These are phyloP conservation scores for Eremophila alpestris DNA, from an alignment of 2,797 vertebrate species.

Conservation along the genomic window DNA sequence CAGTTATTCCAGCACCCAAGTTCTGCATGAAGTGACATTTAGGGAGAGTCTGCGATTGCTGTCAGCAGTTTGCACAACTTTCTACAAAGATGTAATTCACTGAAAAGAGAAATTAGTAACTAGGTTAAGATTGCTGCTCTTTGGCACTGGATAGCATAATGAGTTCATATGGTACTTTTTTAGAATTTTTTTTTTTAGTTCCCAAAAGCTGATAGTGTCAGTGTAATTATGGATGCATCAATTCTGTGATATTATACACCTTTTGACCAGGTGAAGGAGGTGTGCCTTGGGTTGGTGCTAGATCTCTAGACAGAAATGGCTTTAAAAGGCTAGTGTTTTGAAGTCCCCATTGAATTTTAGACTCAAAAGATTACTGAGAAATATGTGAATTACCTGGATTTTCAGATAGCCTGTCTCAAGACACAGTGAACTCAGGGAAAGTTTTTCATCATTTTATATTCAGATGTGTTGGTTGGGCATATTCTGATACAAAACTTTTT, in stretches of 20 bases:
- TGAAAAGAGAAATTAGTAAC: neutral
- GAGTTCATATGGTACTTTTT: neutral
- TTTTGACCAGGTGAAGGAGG: neutral
- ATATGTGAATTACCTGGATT: neutral
- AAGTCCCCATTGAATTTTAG: neutral
- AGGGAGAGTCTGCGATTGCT: neutral
- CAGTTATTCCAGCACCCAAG: neutral
- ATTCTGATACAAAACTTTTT: neutral
- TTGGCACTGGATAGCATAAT: neutral
- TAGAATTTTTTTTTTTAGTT: neutral
- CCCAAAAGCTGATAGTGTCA: neutral
- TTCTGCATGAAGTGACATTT: neutral
- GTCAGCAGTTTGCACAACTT: neutral
- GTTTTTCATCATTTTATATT: neutral
- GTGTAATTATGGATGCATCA: neutral
- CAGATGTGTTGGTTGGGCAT: neutral
- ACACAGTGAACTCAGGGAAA: neutral
- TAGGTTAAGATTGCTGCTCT: neutral
- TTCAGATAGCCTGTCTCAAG: neutral
- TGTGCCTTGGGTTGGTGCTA: neutral
- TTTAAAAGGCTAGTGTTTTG: neutral
- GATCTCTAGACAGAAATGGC: neutral
- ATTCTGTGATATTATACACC: neutral
- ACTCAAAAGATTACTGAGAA: neutral
- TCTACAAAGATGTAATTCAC: neutral